Evolutionary conservation across 2,113 vertebrate species (phyloP).

Genomic region (Tachuris rubrigastra): DNA sequence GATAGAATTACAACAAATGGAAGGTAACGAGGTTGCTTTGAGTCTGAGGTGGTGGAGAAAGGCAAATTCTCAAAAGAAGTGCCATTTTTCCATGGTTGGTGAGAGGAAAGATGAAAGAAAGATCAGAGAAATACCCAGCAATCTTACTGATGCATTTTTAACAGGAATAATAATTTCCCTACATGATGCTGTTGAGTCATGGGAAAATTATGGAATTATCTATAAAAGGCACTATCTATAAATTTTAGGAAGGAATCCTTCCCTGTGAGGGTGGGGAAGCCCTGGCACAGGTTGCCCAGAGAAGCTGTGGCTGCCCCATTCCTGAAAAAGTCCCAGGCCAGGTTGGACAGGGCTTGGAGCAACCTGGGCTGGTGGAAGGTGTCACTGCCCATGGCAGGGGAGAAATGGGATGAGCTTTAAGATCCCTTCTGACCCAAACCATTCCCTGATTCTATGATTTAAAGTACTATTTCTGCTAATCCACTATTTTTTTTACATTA

Average conservation of each 20-base stretch:
- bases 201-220: neutral
- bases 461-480: neutral
- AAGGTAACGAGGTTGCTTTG: neutral
- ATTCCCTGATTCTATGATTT: neutral
- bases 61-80: neutral
- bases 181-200: neutral
- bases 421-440: neutral
- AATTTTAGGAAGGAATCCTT: neutral
- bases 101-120: neutral
- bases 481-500: neutral
- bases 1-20: accelerated
- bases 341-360: neutral
- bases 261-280: neutral
- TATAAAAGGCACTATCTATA: neutral
- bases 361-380: neutral
- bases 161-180: neutral
- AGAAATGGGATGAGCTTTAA: neutral
- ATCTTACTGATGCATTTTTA: neutral
- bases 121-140: neutral
- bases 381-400: neutral
- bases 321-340: neutral
- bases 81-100: neutral
- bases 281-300: neutral
- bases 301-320: neutral
- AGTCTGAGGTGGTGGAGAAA: neutral